These are phyloP conservation scores for Petrocephalus schoutedeni DNA, from an alignment of 2,797 vertebrate species.

Conservation along the genomic window DNA sequence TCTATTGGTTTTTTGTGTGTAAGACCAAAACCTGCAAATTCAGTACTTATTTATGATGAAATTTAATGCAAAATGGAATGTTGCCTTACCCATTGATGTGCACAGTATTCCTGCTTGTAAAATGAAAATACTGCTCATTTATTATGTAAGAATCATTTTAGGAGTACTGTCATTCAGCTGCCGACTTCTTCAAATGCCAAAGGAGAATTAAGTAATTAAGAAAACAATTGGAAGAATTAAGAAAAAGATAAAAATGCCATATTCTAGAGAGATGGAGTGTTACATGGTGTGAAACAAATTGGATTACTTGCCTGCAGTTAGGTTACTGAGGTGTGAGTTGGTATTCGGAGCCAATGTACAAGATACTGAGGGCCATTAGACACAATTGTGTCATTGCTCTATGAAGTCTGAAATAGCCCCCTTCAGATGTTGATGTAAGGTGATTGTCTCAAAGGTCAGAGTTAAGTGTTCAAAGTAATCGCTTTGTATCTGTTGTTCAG, in stretches of 20 bases:
- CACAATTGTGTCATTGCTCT: slow-evolving; percentile 38
- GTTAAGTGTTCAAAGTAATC: neutral
- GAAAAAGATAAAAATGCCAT: neutral
- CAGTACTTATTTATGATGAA: neutral
- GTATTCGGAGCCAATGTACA: slow-evolving; percentile 32
- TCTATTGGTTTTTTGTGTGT: neutral
- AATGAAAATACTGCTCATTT: neutral
- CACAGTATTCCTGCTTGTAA: neutral
- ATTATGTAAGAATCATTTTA: neutral
- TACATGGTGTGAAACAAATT: neutral
- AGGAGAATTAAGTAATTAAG: neutral
- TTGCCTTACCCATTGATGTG: neutral
- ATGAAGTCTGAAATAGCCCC: slow-evolving; percentile 32
- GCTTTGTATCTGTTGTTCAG: slow-evolving; percentile 30
- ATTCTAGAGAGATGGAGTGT: neutral
- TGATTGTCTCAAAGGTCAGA: slow-evolving; percentile 9
- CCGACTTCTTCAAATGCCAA: neutral
- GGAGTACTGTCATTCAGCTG: neutral
- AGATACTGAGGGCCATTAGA: neutral
- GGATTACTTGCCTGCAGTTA: neutral
- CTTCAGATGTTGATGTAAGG: slow-evolving; percentile 12
- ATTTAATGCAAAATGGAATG: neutral
- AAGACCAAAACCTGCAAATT: neutral
- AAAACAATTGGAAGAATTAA: neutral
- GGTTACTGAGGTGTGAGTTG: slow-evolving; percentile 22